Conservation (phyloP, 2,888 invertebrate species). For the Eilema depressum region DNA sequence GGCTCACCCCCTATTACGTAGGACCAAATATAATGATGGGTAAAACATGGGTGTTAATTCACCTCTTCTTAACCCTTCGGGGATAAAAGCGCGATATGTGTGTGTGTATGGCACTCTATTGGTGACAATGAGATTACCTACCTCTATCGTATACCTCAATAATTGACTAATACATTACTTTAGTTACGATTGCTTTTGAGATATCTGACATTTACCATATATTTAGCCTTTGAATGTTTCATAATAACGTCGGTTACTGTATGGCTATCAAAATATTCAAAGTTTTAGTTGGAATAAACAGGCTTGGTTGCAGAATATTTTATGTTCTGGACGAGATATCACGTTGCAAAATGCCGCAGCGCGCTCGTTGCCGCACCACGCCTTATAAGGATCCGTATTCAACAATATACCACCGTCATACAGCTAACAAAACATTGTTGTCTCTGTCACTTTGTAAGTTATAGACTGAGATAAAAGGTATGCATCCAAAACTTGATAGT, state of each 20-base stretch:
- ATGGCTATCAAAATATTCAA: slow-evolving; percentile 11
- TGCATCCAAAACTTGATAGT: slow-evolving; percentile 48
- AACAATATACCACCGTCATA: slow-evolving; percentile 50
- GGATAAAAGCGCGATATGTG: too few relatives aligned
- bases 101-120: background rate
- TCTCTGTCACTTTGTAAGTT: slow-evolving; percentile 35
- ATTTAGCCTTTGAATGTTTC: background rate
- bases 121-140: background rate
- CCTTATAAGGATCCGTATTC: slow-evolving; percentile 64
- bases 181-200: background rate
- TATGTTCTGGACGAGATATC: slow-evolving; percentile 29
- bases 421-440: slow-evolving; percentile 35
- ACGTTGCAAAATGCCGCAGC: slow-evolving; percentile 52
- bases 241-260: background rate
- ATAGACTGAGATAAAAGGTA: slow-evolving; percentile 34
- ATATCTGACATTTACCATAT: background rate
- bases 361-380: slow-evolving; percentile 48
- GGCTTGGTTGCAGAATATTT: slow-evolving; percentile 28
- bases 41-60: too few relatives aligned
- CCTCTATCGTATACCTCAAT: background rate
- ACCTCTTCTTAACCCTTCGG: too few relatives aligned
- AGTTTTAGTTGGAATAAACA: slow-evolving; percentile 19
- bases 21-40: too few relatives aligned
- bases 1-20: too few relatives aligned
- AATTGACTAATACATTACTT: background rate